These are phyloP conservation scores for Cabera pusaria DNA, from an alignment of 2,888 invertebrate species.

Conservation along the genomic window DNA sequence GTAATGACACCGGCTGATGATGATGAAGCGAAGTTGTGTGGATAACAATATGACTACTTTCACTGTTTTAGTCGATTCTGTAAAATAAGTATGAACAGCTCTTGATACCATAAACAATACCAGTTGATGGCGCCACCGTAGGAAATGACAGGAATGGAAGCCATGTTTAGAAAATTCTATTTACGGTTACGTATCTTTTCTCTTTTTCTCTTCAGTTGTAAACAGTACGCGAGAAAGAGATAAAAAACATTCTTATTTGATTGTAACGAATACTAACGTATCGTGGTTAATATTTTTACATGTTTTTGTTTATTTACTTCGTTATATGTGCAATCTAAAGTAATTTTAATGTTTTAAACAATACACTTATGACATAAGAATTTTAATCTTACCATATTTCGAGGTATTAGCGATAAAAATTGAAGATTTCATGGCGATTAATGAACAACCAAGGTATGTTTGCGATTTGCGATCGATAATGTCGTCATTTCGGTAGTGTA, in stretches of 20 bases:
- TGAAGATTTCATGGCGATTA: slow-evolving; percentile 59
- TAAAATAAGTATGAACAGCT: slow-evolving; percentile 7
- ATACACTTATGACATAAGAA: slow-evolving; percentile 38
- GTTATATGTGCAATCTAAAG: slow-evolving; percentile 56
- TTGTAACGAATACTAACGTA: slow-evolving; percentile 80
- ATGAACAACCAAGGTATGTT: slow-evolving; percentile 73
- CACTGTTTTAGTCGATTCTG: slow-evolving; percentile 38
- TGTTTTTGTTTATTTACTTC: slow-evolving; percentile 61
- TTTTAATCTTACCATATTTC: slow-evolving; percentile 42
- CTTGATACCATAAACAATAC: slow-evolving; percentile 48
- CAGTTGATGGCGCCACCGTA: slow-evolving; percentile 37
- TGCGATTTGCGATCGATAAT: slow-evolving; percentile 71
- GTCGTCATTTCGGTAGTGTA: slow-evolving; percentile 56
- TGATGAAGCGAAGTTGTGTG: no score
- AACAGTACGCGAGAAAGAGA: slow-evolving; percentile 40
- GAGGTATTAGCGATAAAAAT: slow-evolving; percentile 20
- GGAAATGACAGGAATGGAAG: no score
- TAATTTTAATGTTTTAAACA: slow-evolving; percentile 39
- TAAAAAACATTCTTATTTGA: slow-evolving; percentile 58
- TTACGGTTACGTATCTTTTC: slow-evolving; percentile 51
- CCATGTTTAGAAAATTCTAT: slow-evolving; percentile 55
- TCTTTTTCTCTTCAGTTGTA: slow-evolving; percentile 42
- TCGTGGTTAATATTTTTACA: slow-evolving; percentile 64
- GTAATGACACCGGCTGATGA: no score
- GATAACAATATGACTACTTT: no score